Evolutionary conservation across 30 jellyfish, hydroid and myxozoan genomes (phyloP).

Genomic region (Chrysaora quinquecirrha): DNA sequence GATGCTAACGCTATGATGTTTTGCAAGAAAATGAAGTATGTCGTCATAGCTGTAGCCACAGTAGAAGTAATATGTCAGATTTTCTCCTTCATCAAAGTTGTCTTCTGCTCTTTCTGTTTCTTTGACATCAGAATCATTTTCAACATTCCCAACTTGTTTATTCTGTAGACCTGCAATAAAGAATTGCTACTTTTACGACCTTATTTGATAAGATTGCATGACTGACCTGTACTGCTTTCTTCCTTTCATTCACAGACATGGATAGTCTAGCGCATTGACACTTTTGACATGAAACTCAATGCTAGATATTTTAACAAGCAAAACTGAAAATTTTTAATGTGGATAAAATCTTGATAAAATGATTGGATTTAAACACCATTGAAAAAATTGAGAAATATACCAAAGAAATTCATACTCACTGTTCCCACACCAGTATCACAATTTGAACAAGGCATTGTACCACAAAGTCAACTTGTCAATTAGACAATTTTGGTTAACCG

Average conservation of each 20-base stretch:
- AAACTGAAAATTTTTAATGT: too few species aligned
- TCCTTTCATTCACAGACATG: neutral
- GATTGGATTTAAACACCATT: neutral
- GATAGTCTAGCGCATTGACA: neutral
- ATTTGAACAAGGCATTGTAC: slow-evolving; percentile 2
- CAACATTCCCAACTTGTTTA: neutral
- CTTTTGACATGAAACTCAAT: neutral
- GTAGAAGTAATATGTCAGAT: slow-evolving; percentile 2
- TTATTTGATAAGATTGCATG: neutral
- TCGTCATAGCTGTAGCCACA: slow-evolving; percentile 28
- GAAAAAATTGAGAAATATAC: neutral
- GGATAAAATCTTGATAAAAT: neutral
- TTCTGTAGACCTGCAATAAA: neutral
- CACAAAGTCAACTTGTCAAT: neutral
- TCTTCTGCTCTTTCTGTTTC: slow-evolving; percentile 8
- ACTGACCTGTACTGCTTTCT: neutral
- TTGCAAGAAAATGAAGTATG: neutral
- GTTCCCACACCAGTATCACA: slow-evolving; percentile 5
- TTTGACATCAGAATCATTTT: neutral
- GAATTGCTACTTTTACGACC: neutral
- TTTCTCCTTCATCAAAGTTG: slow-evolving; percentile 18
- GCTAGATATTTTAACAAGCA: neutral
- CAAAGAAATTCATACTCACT: neutral
- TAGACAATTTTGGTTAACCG: neutral
- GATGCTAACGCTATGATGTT: neutral